These are phyloP conservation scores for Brachionus paranguensis DNA, from an alignment of 1,140 invertebrate genomes.

Conservation along the genomic window DNA sequence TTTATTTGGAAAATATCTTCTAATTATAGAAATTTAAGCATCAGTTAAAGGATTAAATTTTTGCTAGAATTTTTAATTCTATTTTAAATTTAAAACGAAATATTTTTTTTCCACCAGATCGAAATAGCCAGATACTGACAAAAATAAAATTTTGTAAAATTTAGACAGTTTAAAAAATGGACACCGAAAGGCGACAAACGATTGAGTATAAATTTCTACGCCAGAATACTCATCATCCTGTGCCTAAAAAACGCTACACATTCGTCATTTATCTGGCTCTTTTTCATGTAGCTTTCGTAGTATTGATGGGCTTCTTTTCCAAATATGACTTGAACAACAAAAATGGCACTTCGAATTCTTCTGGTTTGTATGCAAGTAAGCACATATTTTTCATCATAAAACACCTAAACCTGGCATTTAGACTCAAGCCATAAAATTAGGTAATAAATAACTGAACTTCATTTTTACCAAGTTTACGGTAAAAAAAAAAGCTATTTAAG, in stretches of 20 bases:
- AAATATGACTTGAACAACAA: background rate
- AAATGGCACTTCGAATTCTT: background rate
- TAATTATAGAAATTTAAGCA: background rate
- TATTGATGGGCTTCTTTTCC: conserved; percentile 26
- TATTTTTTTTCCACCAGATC: background rate
- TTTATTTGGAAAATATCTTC: background rate
- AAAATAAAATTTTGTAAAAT: background rate
- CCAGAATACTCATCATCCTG: conserved; percentile 28
- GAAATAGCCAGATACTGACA: background rate
- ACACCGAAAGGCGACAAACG: conserved; percentile 31
- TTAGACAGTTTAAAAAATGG: conserved; percentile 30
- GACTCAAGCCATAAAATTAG: background rate
- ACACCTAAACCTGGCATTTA: background rate
- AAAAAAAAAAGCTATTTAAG: background rate
- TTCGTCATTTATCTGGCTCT: background rate
- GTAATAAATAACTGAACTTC: background rate
- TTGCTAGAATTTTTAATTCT: background rate
- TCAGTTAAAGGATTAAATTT: background rate
- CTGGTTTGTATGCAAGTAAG: conserved; percentile 39
- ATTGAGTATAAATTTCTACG: conserved; percentile 39
- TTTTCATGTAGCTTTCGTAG: conserved; percentile 12
- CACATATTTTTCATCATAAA: background rate
- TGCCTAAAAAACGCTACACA: conserved; percentile 24
- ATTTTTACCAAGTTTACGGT: background rate
- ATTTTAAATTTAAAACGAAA: background rate